A percentile compares a stretch with the other conserved stretches of the same genome.
phyloP scores from a whole-genome alignment of 2,888 invertebrate genomes.

The Drosophila nr. medialis region DNA sequence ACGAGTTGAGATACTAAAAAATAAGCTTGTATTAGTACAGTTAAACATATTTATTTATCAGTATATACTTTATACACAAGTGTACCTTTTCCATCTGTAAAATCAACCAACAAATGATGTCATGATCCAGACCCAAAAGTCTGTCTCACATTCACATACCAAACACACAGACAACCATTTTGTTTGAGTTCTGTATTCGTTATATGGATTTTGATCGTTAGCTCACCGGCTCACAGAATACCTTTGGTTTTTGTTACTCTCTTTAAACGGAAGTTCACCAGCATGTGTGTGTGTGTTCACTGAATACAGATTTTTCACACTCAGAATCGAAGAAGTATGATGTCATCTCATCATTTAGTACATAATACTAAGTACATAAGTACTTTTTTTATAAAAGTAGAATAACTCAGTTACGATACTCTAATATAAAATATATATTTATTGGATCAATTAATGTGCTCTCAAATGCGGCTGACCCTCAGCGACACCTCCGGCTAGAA shows the following conservation, averaged over 20 bases:
- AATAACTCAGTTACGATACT: slow-evolving; percentile 2
- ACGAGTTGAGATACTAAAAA: slow-evolving; percentile 25
- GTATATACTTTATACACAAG: slow-evolving; percentile 6
- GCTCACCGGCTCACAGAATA: slow-evolving; percentile 57
- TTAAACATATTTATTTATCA: not conserved
- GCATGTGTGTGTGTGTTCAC: slow-evolving; percentile 9
- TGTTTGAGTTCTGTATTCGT: slow-evolving; percentile 22
- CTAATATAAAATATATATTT: slow-evolving; percentile 19
- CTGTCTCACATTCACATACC: slow-evolving; percentile 61
- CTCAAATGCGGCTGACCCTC: slow-evolving; percentile 60
- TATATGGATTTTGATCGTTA: slow-evolving; percentile 64
- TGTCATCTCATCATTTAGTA: slow-evolving; percentile 40
- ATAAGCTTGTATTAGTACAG: slow-evolving; percentile 1
- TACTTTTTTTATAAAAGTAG: not conserved
- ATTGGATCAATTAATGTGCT: slow-evolving; percentile 55
- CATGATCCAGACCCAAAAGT: slow-evolving; percentile 57
- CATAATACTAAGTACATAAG: slow-evolving; percentile 7
- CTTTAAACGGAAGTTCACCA: slow-evolving; percentile 60
- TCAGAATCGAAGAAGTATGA: slow-evolving; percentile 36
- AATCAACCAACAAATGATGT: slow-evolving; percentile 63
- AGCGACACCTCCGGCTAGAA: slow-evolving; percentile 50
- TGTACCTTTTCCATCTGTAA: slow-evolving; percentile 33
- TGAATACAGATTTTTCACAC: slow-evolving; percentile 19
- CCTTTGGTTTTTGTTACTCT: slow-evolving; percentile 34
- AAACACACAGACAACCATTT: slow-evolving; percentile 17